Conservation (phyloP, 2,113 vertebrate genomes). For the Sturnira hondurensis region DNA sequence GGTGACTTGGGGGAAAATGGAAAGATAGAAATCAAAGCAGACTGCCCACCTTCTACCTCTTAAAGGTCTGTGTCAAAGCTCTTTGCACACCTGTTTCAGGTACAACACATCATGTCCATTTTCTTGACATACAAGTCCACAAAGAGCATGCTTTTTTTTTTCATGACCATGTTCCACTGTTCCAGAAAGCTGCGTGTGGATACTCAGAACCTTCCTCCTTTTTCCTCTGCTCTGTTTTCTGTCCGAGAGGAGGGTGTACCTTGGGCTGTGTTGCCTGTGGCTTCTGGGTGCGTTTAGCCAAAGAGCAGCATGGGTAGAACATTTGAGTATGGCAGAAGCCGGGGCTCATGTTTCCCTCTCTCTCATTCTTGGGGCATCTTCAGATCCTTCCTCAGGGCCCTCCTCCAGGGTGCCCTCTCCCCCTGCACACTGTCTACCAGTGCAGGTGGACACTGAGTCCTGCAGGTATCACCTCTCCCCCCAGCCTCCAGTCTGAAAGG, state of each 20-base stretch:
- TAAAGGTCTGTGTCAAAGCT: background rate
- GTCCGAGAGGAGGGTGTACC: background rate
- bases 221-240: no score
- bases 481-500: background rate
- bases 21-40: background rate
- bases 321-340: background rate
- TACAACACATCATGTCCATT: background rate
- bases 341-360: background rate
- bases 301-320: background rate
- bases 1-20: background rate
- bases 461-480: background rate
- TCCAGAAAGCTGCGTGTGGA: background rate
- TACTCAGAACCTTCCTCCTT: rapidly evolving
- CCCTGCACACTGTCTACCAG: background rate
- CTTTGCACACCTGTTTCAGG: background rate
- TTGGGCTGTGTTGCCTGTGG: background rate
- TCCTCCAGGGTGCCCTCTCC: background rate
- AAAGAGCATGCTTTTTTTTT: rapidly evolving
- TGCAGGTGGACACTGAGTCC: background rate
- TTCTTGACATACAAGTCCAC: no score
- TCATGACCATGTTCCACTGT: background rate
- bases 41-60: no score
- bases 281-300: background rate
- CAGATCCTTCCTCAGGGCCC: no score
- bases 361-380: background rate